Evolutionary conservation across 2,888 invertebrate species (phyloP), one percentile per base, ranked within the genome.

Genomic region (Drosophila fulvimacula): DNA sequence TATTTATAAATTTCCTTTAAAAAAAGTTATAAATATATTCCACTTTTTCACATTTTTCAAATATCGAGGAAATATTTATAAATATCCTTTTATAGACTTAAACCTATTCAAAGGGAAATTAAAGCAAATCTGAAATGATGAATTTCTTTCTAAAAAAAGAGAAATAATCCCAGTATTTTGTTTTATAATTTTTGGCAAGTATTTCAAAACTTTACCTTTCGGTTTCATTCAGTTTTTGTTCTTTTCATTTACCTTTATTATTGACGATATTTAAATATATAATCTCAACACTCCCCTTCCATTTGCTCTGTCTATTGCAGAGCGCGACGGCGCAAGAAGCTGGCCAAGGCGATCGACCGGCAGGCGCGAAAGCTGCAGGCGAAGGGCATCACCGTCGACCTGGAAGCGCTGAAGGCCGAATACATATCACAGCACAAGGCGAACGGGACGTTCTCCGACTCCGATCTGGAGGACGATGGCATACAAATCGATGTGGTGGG

Each of bases 361-460:
- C 98, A 98, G 93, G 98, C 98, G 83, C 94, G 98, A 82, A 98
- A 98, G 92, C 94, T 98, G 69, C 95, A 98, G 63, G 96, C 97
- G 55, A 97, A 97, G 92, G 98, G 98, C 81, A 97, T 98, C 88
- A 95, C 96, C 19, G 97, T 98, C 24, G 97, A 97, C 92, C 93
- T 98, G 72, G 96, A 97, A 87, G 96, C 97, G 4, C 93, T 98
- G 56, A 95, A 96, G 85, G 94, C 96, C 51, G 97, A 98, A 92
- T 97, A 97, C 93, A 94, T 97, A 85, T 95, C 96, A 13, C 96
- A 96, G 92, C 95, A 95, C 83, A 94, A 95, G 76, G 92, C 92
- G 66, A 92, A 92, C 60, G 94, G 94, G 79, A 92, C 94, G 9
- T 94, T 94, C 82, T 94, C 94, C 11, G 95, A 95, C 74, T 95